These are phyloP conservation scores for Ceraclea dissimilis DNA, from an alignment of 2,888 invertebrate species.

Conservation along the genomic window DNA sequence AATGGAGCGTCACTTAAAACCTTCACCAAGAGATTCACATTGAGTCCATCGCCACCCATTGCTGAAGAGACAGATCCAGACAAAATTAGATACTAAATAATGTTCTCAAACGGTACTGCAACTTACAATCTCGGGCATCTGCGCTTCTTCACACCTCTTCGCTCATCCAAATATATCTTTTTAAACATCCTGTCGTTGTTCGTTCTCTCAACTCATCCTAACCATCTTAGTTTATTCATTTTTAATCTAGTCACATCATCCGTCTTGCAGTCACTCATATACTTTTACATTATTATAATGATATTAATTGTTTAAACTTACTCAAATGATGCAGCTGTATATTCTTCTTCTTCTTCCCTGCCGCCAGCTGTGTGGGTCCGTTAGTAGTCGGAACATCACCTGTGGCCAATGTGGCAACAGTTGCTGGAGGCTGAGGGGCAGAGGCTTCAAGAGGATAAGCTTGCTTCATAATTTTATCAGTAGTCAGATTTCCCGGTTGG, in stretches of 20 bases:
- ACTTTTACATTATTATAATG: no score
- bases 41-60: conserved; percentile 61
- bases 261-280: no score
- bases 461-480: conserved; percentile 41
- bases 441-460: conserved; percentile 30
- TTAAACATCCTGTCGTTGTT: no score
- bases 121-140: no score
- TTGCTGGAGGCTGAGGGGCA: conserved; percentile 20
- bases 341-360: conserved; percentile 54
- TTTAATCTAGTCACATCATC: no score
- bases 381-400: conserved; percentile 24
- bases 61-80: conserved; percentile 38
- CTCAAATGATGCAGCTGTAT: conserved; percentile 46
- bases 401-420: conserved; percentile 7
- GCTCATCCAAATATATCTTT: no score
- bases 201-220: no score
- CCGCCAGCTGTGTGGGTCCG: conserved; percentile 4
- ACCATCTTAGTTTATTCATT: no score
- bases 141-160: no score
- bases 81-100: neutral
- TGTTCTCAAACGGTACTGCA: no score
- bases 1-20: conserved; percentile 74
- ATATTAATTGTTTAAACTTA: conserved; percentile 30
- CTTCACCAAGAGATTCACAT: conserved; percentile 61
- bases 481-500: conserved; percentile 43